A percentile compares a stretch with the other conserved stretches of the same genome.
Conservation (phyloP, 2,797 vertebrate genomes). For the Gymnothorax javanicus region DNA sequence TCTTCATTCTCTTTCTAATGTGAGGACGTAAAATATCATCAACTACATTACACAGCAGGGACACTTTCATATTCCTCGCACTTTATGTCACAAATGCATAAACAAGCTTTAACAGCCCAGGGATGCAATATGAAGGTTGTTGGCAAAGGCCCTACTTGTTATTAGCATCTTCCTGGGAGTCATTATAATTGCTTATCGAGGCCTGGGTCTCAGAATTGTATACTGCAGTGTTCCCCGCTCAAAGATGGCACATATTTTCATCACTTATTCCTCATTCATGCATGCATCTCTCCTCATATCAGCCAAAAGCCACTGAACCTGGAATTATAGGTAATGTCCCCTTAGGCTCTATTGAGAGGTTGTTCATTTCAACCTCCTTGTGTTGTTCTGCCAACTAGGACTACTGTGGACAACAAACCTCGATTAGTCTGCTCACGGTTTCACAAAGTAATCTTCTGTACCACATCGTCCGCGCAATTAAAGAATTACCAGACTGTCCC, state of each 20-base stretch:
- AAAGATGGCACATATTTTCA: not conserved
- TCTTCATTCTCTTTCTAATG: not conserved
- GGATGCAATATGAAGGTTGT: not conserved
- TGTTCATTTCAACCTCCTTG: not conserved
- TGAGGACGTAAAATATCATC: not conserved
- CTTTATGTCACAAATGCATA: not conserved
- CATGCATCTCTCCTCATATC: not conserved
- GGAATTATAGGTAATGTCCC: slow-evolving; percentile 1
- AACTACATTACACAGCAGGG: not conserved
- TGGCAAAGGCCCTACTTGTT: not conserved
- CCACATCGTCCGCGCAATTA: not conserved
- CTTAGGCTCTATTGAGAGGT: not conserved
- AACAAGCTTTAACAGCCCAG: not conserved
- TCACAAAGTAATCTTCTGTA: not conserved
- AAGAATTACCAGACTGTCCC: not conserved
- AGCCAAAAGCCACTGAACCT: not conserved
- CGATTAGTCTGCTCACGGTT: not conserved
- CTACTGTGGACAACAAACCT: not conserved
- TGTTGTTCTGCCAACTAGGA: not conserved
- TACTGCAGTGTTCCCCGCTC: not conserved
- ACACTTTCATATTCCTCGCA: not conserved
- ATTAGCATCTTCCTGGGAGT: slow-evolving; percentile 16
- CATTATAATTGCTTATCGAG: not conserved
- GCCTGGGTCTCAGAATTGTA: not conserved
- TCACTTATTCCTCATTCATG: slow-evolving; percentile 7